Conservation (phyloP, 30 jellyfish, hydroid and myxozoan genomes). For the Phacellophora camtschatica region DNA sequence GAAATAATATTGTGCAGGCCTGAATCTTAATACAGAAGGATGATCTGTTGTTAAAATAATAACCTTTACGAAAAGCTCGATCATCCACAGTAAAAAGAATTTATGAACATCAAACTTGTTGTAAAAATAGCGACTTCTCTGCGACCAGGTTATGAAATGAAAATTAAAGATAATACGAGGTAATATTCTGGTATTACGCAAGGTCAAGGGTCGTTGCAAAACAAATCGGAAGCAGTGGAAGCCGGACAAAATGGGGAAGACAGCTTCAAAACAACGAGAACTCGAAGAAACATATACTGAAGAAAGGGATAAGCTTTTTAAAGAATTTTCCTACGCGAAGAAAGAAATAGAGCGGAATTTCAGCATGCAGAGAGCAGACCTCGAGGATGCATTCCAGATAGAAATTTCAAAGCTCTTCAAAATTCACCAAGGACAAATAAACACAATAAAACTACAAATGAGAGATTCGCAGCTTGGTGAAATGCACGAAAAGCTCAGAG, state of each 20-base stretch:
- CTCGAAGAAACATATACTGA: constrained; percentile 23
- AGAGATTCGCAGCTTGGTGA: constrained; percentile 66
- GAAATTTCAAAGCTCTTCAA: constrained; percentile 41
- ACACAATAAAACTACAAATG: constrained; percentile 53
- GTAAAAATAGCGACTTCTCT: no score
- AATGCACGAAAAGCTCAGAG: constrained; percentile 21
- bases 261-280: constrained; percentile 41
- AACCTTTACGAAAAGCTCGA: neutral
- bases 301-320: constrained; percentile 49
- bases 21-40: neutral
- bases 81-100: no score
- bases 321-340: constrained; percentile 48
- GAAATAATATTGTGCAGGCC: neutral
- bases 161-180: neutral
- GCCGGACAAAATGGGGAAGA: constrained; percentile 35
- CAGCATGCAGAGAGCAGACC: constrained; percentile 35
- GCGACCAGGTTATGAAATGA: no score
- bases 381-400: constrained; percentile 51
- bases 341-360: constrained; percentile 44
- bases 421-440: constrained; percentile 45
- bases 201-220: neutral
- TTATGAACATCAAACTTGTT: no score
- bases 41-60: neutral
- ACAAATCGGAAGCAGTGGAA: neutral
- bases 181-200: neutral